A percentile compares a stretch with the other conserved stretches of the same genome.
Conservation (phyloP, 2,113 vertebrate genomes). For the Rhinichthys klamathensis region DNA sequence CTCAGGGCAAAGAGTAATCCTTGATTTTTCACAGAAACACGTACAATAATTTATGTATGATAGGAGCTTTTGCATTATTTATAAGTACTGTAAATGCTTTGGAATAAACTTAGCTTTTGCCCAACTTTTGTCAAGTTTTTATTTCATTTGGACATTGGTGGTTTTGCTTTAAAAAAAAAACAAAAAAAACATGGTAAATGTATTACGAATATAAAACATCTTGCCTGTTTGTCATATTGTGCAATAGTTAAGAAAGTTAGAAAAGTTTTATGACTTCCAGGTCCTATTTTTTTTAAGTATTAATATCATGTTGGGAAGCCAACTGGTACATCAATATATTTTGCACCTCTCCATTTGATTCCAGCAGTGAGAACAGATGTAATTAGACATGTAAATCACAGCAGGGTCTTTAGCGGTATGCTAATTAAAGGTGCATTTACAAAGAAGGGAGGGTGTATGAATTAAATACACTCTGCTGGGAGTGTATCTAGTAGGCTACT, state of each 20-base stretch:
- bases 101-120: neutral
- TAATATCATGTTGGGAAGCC: slow-evolving; percentile 23
- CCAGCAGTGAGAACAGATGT: slow-evolving; percentile 35
- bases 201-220: neutral
- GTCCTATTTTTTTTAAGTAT: neutral
- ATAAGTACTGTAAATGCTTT: neutral
- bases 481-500: neutral
- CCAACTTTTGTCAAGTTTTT: neutral
- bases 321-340: slow-evolving; percentile 16
- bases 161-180: neutral
- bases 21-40: neutral
- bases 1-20: neutral
- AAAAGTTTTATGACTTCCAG: slow-evolving; percentile 14
- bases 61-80: neutral
- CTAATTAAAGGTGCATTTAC: slow-evolving; percentile 54
- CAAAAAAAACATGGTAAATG: neutral
- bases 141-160: neutral
- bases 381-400: slow-evolving; percentile 52
- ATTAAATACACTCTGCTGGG: slow-evolving; percentile 19
- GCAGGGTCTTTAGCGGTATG: slow-evolving; percentile 24
- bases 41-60: neutral
- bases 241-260: neutral
- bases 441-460: slow-evolving; percentile 14
- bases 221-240: neutral
- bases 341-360: slow-evolving; percentile 32